Base-by-base conservation (phyloP, 2,797 vertebrate genomes). In the Anguilla megastoma region DNA sequence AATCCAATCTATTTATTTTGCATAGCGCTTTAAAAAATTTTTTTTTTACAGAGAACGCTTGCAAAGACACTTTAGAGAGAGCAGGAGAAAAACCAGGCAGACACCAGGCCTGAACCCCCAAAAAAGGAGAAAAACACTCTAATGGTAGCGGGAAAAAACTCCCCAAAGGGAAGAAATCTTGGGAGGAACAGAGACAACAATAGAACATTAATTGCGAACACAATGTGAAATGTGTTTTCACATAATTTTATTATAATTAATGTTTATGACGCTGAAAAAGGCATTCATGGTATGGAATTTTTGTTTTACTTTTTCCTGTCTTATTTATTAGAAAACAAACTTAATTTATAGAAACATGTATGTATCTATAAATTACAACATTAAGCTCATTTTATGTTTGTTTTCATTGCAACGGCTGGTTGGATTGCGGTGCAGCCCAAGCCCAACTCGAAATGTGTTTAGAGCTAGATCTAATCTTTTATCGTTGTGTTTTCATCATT, bases 401-500 rank as follows among this genome's bases (percentile, higher is more conserved):
- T 33, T 58, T 60, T 85, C 30, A 36, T 63, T 85, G 12, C 54
- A 18, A 14, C 24, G 54, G 30, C 30, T 60, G 56, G 63, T 21
- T 6, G 8, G 3, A 21, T 63, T 30, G 3, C 84, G 21, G 52
- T 63, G 30, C 14, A 4, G 8, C 27, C n/a, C 36, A 3, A 41
- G 74, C 30, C 18, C 74, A 71, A n/a, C n/a, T n/a, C 16, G 0
- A 14, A 56, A 14, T 74, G 30, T 60, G 33, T 45, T 45, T 45
- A 45, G 41, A 45, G 41, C 41, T 45, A 45, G 41, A 45, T 45
- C 41, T 45, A 45, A 45, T 66, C 41, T 27, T 0, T 74, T 74
- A 30, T 12, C 74, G 12, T 33, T 52, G 16, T 52, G 82, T 69
- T 84, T 84, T 74, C 52, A 84, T 87, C 87, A 71, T 5, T 16